These are phyloP conservation scores for Ramphastos sulfuratus DNA, from an alignment of 2,113 vertebrate species.

Conservation along the genomic window DNA sequence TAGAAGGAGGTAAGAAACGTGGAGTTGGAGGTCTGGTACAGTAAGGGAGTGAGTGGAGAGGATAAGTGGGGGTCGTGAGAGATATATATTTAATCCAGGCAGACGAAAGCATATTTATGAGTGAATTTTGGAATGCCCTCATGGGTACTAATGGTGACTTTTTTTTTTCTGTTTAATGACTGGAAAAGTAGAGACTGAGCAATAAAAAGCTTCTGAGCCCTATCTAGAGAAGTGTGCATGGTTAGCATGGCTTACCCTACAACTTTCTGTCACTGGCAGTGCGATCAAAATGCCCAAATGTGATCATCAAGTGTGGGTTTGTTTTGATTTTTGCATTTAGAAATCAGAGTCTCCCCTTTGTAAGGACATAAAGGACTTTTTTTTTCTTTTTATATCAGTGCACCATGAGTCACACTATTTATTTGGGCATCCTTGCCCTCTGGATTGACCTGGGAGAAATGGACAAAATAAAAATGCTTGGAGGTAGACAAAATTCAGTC, in stretches of 20 bases:
- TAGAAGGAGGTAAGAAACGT: not conserved
- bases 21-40: not conserved
- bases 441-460: slow-evolving; percentile 13
- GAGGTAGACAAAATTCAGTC: slow-evolving; percentile 17
- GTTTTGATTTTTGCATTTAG: not conserved
- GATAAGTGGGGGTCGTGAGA: slow-evolving; percentile 27
- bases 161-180: not conserved
- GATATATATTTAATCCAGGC: not conserved
- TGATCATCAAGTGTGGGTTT: not conserved
- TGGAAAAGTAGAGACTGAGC: not conserved
- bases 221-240: not conserved
- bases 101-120: not conserved
- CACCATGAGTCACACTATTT: not conserved
- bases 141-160: not conserved
- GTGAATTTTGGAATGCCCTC: not conserved
- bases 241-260: not conserved
- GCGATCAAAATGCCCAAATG: not conserved
- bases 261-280: not conserved
- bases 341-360: not conserved
- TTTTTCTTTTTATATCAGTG: not conserved
- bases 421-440: not conserved
- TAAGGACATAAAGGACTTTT: not conserved
- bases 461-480: not conserved
- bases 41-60: slow-evolving; percentile 17
- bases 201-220: not conserved